Conservation (phyloP, 2,888 invertebrate species). For the Zonitis immaculata region DNA sequence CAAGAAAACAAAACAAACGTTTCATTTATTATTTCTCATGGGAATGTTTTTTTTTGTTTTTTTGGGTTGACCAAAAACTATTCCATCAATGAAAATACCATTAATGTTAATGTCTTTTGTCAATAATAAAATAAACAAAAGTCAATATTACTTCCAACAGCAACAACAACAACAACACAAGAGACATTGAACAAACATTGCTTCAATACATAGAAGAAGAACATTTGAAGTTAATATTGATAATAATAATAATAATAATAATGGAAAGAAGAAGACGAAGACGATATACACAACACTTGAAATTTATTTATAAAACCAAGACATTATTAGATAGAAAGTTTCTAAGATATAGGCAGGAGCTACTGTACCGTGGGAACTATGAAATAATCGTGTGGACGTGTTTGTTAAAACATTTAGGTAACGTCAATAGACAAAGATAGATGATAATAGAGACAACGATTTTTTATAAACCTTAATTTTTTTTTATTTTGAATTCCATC, state of each 20-base stretch:
- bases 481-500: too few relatives aligned
- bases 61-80: too few relatives aligned
- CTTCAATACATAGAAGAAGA: background rate
- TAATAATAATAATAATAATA: background rate
- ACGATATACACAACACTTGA: slow-evolving; percentile 5
- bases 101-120: background rate
- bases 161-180: too few relatives aligned
- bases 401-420: slow-evolving; percentile 43
- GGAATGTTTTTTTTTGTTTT: too few relatives aligned
- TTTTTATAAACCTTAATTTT: slow-evolving; percentile 17
- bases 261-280: background rate
- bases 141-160: background rate
- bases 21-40: too few relatives aligned
- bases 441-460: slow-evolving; percentile 28
- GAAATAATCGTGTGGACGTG: slow-evolving; percentile 35
- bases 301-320: slow-evolving; percentile 21
- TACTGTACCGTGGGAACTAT: slow-evolving; percentile 43
- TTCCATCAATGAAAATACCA: too few relatives aligned
- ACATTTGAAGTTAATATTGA: slow-evolving; percentile 10
- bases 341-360: slow-evolving; percentile 26
- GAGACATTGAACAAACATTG: slow-evolving; percentile 6
- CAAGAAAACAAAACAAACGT: too few relatives aligned
- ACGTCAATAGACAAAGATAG: slow-evolving; percentile 20
- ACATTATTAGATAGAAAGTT: slow-evolving; percentile 36
- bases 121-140: slow-evolving; percentile 9